Evolutionary conservation across 2,113 vertebrate species (phyloP).

Genomic region (Sinosuthora webbiana): DNA sequence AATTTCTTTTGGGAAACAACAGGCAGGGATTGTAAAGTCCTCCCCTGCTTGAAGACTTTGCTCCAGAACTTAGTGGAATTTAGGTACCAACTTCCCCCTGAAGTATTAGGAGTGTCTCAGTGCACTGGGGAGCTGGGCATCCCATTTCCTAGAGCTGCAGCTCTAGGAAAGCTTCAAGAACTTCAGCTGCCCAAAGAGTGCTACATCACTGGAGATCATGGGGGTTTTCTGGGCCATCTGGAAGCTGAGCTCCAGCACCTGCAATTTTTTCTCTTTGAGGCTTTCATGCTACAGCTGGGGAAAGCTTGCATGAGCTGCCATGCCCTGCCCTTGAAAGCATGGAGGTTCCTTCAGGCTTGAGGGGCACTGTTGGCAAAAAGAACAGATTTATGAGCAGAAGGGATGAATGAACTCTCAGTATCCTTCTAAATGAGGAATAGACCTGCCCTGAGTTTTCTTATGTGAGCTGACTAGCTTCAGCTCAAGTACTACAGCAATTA

Average conservation of each 20-base stretch:
- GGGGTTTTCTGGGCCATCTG: not conserved
- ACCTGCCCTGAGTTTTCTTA: not conserved
- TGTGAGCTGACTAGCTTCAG: not conserved
- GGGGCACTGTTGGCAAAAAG: not conserved
- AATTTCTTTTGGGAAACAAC: not conserved
- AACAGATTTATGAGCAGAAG: slow-evolving; percentile 24
- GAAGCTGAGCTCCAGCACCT: not conserved
- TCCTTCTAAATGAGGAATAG: slow-evolving; percentile 3
- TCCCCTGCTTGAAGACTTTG: not conserved
- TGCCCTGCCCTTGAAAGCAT: not conserved
- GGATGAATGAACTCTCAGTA: slow-evolving; percentile 14
- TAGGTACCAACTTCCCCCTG: not conserved
- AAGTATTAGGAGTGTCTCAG: not conserved
- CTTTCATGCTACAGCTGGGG: slow-evolving; percentile 1
- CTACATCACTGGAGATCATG: not conserved
- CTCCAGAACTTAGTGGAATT: not conserved
- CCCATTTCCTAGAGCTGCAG: not conserved
- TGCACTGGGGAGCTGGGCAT: not conserved
- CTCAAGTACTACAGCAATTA: slow-evolving; percentile 15
- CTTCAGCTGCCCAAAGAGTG: not conserved
- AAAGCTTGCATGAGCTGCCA: not conserved
- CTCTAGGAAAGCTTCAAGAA: not conserved
- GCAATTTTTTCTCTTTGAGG: not conserved
- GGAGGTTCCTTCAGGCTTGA: not conserved
- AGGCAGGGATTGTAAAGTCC: not conserved